Evolutionary conservation across 2,113 vertebrate genomes (phyloP).

Genomic region (Paradoxurus hermaphroditus): DNA sequence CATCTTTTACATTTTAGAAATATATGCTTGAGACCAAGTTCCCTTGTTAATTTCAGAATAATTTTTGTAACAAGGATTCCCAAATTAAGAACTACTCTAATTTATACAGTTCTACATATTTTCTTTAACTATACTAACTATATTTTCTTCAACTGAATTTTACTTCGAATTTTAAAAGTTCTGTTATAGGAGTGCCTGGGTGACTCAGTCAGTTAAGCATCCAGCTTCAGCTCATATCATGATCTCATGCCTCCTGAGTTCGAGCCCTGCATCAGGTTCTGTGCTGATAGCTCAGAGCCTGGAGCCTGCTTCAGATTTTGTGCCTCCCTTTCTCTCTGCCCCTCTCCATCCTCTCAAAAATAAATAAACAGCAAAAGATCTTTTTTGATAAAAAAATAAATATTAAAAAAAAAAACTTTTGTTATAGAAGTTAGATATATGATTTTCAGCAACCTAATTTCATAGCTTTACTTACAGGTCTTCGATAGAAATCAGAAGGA

Average conservation of each 20-base stretch:
- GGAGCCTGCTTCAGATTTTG: too few species aligned
- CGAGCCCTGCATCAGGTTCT: too few species aligned
- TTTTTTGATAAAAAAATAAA: too few species aligned
- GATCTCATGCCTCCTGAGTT: too few species aligned
- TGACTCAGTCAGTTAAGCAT: too few species aligned
- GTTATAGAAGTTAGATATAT: background rate
- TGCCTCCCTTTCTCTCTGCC: too few species aligned
- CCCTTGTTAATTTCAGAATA: background rate
- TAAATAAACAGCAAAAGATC: too few species aligned
- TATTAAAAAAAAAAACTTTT: background rate
- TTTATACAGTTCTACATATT: background rate
- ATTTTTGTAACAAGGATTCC: conserved; percentile 5
- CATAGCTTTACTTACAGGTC: background rate
- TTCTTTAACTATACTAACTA: background rate
- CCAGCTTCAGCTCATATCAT: too few species aligned
- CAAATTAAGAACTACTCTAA: background rate
- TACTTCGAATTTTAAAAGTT: background rate
- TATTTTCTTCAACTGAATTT: background rate
- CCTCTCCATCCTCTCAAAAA: too few species aligned
- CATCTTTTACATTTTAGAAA: background rate
- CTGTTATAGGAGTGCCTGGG: background rate
- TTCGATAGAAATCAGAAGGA: conserved; percentile 1
- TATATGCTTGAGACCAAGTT: background rate
- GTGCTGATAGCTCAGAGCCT: too few species aligned
- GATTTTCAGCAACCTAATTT: background rate